Conservation (phyloP, 2,797 vertebrate species). For the Pitangus sulphuratus region DNA sequence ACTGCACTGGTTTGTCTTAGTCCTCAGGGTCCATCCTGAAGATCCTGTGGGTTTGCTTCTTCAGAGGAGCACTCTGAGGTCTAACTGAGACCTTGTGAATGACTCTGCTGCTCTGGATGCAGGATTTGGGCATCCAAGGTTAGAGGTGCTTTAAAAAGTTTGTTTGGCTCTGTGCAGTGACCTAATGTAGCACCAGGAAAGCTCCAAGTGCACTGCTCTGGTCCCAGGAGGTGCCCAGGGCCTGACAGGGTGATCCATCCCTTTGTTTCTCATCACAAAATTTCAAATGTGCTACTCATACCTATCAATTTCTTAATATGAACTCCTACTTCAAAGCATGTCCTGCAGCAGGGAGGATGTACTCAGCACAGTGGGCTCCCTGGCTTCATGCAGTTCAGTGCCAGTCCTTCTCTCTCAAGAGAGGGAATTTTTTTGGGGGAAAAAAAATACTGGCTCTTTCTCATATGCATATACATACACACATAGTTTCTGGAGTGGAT, state of each 20-base stretch:
- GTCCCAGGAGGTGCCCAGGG: neutral
- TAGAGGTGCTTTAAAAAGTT: neutral
- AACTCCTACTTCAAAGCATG: conserved; percentile 46
- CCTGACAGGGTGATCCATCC: neutral
- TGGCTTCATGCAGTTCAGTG: neutral
- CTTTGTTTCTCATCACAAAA: conserved; percentile 29
- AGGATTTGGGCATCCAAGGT: neutral
- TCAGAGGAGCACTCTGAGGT: neutral
- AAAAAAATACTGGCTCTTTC: neutral
- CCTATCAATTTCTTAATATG: conserved; percentile 30
- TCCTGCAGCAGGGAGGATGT: conserved; percentile 27
- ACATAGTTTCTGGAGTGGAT: neutral
- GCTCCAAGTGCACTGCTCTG: neutral
- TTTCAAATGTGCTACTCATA: conserved; percentile 20
- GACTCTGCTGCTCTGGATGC: neutral
- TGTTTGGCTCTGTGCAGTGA: neutral
- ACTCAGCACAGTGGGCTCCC: neutral
- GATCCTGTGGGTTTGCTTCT: neutral
- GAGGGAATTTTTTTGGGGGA: neutral
- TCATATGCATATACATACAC: neutral
- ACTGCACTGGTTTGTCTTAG: neutral
- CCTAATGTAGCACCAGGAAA: neutral
- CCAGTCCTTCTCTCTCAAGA: conserved; percentile 37
- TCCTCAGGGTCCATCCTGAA: neutral
- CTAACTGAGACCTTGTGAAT: neutral